Base-by-base conservation (phyloP, 2,113 vertebrate genomes). In the Hippocampus zosterae region DNA sequence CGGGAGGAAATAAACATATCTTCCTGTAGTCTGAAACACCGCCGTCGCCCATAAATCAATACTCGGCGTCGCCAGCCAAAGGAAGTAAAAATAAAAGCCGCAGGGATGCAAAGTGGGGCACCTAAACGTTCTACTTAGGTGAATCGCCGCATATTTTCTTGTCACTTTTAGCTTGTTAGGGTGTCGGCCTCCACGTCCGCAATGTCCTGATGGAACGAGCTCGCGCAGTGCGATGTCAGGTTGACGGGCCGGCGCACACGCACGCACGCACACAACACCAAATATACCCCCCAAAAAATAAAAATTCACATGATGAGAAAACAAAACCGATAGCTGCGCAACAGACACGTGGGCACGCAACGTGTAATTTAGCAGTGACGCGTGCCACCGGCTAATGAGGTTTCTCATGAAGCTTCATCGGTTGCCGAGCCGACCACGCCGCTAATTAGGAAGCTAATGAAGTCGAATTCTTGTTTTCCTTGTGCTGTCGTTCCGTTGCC, bases 361-460 rank as follows among this genome's bases (percentile, higher is more conserved):
- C 56, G 16, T 74, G 74, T 81, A 25, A 84, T 85, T 84, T 72
- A 71, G 75, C 74, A 60, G 41, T 67, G 65, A 76, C 42, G 57
- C 65, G 41, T 61, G 52, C 57, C 60, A 0, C 80, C 77, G 65
- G 65, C 13, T 64, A 75, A 67, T 72, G 69, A 75, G 81, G 65
- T 75, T 72, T 59, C 65, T 62, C 41, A 66, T 83, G 77, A 77
- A n/a, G 78, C 78, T 80, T 80, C 42, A 76, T 74, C 59, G 57
- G 88, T 87, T 75, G 75, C 80, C 72, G 76, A 81, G 70, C 68
- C 74, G 60, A 81, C 75, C 21, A 42, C 10, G 19, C 69, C 70
- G 80, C 75, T 75, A 70, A 84, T 74, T 78, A 73, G 57, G 60
- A 76, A 70, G 74, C 64, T 81, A 83, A 88, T 87, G 84, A 83